These are phyloP conservation scores for Gymnocheta viridis DNA, from an alignment of 2,888 invertebrate genomes.

Conservation along the genomic window DNA sequence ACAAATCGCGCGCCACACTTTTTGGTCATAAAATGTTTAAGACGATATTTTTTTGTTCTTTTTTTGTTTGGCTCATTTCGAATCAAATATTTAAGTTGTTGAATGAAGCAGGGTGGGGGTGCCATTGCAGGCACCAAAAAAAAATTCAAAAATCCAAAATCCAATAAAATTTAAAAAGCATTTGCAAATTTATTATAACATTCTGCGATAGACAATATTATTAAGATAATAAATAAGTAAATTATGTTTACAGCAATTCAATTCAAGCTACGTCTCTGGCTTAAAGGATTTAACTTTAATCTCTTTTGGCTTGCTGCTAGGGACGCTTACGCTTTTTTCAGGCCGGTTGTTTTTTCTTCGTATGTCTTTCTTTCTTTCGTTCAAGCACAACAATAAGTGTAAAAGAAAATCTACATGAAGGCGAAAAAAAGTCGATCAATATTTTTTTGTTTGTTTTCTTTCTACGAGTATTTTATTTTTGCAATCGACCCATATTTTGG, in stretches of 20 bases:
- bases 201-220: slow-evolving; percentile 6
- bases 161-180: slow-evolving; percentile 28
- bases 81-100: not conserved
- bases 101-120: slow-evolving; percentile 12
- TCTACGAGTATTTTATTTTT: slow-evolving; percentile 68
- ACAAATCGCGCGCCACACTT: slow-evolving; percentile 58
- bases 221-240: slow-evolving; percentile 31
- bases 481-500: slow-evolving; percentile 79
- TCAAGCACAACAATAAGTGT: slow-evolving; percentile 48
- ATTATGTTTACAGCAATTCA: not conserved
- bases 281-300: slow-evolving; percentile 36
- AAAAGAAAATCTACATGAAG: slow-evolving; percentile 67
- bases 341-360: not conserved
- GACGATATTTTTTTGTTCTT: not conserved
- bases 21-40: slow-evolving; percentile 49
- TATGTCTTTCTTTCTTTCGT: not conserved
- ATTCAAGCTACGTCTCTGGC: slow-evolving; percentile 26
- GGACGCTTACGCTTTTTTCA: slow-evolving; percentile 39
- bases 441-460: slow-evolving; percentile 72
- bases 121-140: slow-evolving; percentile 27
- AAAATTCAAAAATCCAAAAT: not conserved
- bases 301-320: slow-evolving; percentile 32
- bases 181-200: slow-evolving; percentile 25
- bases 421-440: slow-evolving; percentile 79
- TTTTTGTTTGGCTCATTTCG: slow-evolving; percentile 4